A percentile compares a stretch with the other conserved stretches of the same genome.
Evolutionary conservation across 2,113 vertebrate genomes (phyloP).

Genomic region (Tragelaphus strepsiceros): DNA sequence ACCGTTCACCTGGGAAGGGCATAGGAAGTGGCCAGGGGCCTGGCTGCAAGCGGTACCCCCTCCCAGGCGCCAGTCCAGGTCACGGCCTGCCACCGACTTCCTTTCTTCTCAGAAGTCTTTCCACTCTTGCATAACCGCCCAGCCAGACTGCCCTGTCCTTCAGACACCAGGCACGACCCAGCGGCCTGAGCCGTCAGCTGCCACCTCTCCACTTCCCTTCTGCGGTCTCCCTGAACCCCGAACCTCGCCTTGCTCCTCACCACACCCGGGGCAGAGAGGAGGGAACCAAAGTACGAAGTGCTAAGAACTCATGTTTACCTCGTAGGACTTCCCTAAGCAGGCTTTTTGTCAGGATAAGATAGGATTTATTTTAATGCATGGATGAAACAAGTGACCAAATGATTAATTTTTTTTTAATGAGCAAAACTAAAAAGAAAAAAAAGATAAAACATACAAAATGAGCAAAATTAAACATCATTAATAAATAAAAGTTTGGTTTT

Average conservation of each 20-base stretch:
- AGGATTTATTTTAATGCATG: neutral
- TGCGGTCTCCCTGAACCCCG: neutral
- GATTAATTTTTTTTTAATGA: neutral
- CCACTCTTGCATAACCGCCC: neutral
- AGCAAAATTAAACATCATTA: neutral
- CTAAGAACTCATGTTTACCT: no score
- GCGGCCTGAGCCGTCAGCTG: neutral
- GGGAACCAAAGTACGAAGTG: rapidly evolving
- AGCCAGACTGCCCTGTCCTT: neutral
- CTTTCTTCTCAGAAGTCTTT: neutral
- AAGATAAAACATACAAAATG: neutral
- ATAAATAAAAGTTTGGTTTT: neutral
- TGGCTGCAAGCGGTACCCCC: neutral
- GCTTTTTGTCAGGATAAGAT: neutral
- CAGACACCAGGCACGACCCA: neutral
- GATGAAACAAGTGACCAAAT: neutral
- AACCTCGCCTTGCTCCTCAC: no score
- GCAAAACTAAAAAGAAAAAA: neutral
- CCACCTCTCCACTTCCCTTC: neutral
- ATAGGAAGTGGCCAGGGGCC: neutral
- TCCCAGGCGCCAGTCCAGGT: rapidly evolving
- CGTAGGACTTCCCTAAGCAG: neutral
- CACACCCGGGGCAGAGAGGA: neutral
- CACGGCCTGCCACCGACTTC: neutral
- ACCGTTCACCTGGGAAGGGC: neutral